Evolutionary conservation across 1,140 invertebrate genomes (phyloP), one percentile per base, ranked within the genome.

Genomic region (Drosophila nannoptera): DNA sequence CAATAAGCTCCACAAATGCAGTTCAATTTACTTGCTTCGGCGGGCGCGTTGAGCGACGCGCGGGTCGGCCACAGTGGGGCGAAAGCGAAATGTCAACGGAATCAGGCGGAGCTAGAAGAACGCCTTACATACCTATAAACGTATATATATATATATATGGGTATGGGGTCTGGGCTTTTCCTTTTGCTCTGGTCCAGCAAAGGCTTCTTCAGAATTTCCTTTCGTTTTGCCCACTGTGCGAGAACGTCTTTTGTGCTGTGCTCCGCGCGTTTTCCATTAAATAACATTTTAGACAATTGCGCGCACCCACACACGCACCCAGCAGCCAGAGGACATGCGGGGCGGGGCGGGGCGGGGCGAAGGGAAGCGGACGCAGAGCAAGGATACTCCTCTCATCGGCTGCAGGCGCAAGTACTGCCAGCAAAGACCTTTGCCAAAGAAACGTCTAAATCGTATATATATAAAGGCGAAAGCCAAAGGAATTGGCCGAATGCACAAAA

Each of bases 251-350:
- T 78, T 76, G 75, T 76, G 69, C 55, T 64, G 14, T 31, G 38
- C 64, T 29, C 46, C 50, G 71, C 65, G 46, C 50, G 73, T 83
- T 82, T 83, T 78, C 80, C 70, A 83, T 83, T 84, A 83, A 84
- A 84, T 83, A 83, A 78, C 73, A 83, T 70, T 78, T 83, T 76
- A 78, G 78, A 84, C 73, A 84, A 83, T 83, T 83, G 75, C 56
- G 49, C 14, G 55, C 32, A 65, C 54, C 53, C 16, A 43, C 42
- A 31, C 14, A 60, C 32, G 40, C n/a, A 29, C 31, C 7, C 16
- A 22, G 7, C 3, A 38, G 8, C 22, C 22, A 8, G 36, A 38
- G 36, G 11, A 38, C 3, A 22, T 22, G 22, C 22, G 22, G 22
- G 22, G 22, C 22, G 22, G n/a, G n/a, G n/a, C n/a, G n/a, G n/a